Evolutionary conservation across 2,888 invertebrate genomes (phyloP).

Genomic region (Rhabditophanes sp.): DNA sequence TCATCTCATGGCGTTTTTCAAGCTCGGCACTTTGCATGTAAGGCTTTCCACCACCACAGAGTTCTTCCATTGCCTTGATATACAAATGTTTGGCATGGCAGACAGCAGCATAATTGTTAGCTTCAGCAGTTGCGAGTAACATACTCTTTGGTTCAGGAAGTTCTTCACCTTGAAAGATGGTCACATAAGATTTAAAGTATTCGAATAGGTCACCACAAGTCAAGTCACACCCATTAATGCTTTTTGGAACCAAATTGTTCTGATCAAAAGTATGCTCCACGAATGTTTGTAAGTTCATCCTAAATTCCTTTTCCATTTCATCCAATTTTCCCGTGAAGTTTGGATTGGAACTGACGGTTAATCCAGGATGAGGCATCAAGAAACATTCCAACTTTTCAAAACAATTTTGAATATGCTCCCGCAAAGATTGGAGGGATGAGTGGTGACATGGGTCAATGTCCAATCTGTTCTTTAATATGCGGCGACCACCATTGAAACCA

Average conservation of each 20-base stretch:
- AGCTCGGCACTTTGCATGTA: conserved; percentile 3
- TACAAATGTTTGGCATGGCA: conserved; percentile 4
- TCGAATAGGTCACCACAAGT: conserved; percentile 6
- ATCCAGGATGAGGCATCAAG: conserved; percentile 6
- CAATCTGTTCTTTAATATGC: conserved; percentile 5
- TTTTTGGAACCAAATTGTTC: conserved; percentile 5
- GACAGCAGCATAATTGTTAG: conserved; percentile 7
- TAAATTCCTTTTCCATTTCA: conserved; percentile 5
- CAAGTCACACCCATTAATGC: conserved; percentile 4
- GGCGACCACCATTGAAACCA: conserved; percentile 3
- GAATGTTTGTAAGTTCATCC: conserved; percentile 3
- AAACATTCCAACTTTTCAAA: conserved; percentile 5
- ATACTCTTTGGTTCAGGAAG: conserved; percentile 6
- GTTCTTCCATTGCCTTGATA: conserved; percentile 5
- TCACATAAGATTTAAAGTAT: conserved; percentile 4
- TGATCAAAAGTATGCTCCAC: conserved; percentile 3
- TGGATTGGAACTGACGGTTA: conserved; percentile 5
- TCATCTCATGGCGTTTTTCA: conserved; percentile 6
- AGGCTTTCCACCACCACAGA: conserved; percentile 3
- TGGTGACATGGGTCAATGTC: conserved; percentile 5
- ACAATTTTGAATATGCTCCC: conserved; percentile 6
- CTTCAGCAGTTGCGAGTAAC: conserved; percentile 6
- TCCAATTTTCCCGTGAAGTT: conserved; percentile 4
- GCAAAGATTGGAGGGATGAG: conserved; percentile 3
- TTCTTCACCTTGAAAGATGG: conserved; percentile 6